These are phyloP conservation scores for Hermodice carunculata DNA, from an alignment of 2,888 invertebrate species.

Conservation along the genomic window DNA sequence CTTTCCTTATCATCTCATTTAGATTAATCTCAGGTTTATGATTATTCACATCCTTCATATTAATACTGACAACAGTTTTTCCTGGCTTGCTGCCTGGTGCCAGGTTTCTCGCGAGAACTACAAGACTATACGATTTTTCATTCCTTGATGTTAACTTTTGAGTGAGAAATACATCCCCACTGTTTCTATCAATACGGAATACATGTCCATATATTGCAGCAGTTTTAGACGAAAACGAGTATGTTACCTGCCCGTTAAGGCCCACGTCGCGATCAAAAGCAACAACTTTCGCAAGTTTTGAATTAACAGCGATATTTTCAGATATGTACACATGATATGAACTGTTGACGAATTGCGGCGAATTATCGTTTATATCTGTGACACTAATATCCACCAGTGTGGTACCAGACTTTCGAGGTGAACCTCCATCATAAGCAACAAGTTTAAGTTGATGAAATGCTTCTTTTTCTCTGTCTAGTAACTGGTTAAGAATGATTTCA, in stretches of 20 bases:
- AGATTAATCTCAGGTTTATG: slow-evolving; percentile 17
- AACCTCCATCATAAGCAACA: slow-evolving; percentile 16
- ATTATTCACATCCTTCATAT: slow-evolving; percentile 24
- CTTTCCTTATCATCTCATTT: slow-evolving; percentile 26
- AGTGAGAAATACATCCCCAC: slow-evolving; percentile 15
- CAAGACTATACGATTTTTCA: slow-evolving; percentile 12
- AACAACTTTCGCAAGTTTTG: slow-evolving; percentile 4
- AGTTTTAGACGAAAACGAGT: slow-evolving; percentile 6
- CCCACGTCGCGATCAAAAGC: slow-evolving; percentile 23
- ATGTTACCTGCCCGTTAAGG: slow-evolving; percentile 16
- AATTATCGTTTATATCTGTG: slow-evolving; percentile 77
- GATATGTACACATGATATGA: slow-evolving; percentile 86
- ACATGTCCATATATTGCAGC: background rate
- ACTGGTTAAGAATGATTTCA: too few relatives aligned
- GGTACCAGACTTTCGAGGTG: slow-evolving; percentile 36
- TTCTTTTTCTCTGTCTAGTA: slow-evolving; percentile 92
- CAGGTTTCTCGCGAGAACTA: slow-evolving; percentile 25
- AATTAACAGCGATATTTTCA: slow-evolving; percentile 87
- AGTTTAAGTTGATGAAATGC: slow-evolving; percentile 74
- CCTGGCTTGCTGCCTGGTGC: slow-evolving; percentile 14
- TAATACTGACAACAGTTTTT: slow-evolving; percentile 26
- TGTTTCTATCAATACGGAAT: slow-evolving; percentile 17
- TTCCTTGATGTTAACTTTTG: slow-evolving; percentile 9
- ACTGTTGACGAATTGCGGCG: slow-evolving; percentile 90
- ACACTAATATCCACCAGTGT: slow-evolving; percentile 62